phyloP scores from a whole-genome alignment of 2,113 vertebrate genomes.

The Meleagris gallopavo region DNA sequence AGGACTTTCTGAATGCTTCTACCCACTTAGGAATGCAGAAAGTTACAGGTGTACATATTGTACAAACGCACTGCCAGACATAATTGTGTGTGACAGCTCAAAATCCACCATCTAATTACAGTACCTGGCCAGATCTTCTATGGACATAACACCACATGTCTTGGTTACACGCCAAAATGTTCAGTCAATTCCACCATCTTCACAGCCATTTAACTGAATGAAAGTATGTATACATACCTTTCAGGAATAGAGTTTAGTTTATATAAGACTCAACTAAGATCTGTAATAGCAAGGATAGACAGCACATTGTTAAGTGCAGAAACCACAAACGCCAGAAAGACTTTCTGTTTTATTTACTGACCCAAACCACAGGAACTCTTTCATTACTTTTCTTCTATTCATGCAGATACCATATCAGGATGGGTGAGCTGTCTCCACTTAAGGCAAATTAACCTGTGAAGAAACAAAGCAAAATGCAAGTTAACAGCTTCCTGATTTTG shows the following conservation, averaged over 20 bases:
- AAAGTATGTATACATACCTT: background rate
- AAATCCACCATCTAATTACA: background rate
- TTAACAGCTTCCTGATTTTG: background rate
- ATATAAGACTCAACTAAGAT: background rate
- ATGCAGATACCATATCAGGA: background rate
- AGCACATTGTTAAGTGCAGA: background rate
- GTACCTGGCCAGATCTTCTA: background rate
- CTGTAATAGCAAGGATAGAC: background rate
- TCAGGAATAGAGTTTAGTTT: background rate
- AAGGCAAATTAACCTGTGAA: background rate
- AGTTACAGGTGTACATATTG: background rate
- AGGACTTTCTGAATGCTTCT: background rate
- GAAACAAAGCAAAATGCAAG: background rate
- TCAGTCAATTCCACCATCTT: background rate
- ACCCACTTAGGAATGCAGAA: background rate
- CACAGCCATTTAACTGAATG: background rate
- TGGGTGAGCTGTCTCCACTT: background rate
- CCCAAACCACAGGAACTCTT: slow-evolving; percentile 31
- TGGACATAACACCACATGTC: background rate
- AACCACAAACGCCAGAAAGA: background rate
- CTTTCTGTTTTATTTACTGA: background rate
- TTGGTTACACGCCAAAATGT: background rate
- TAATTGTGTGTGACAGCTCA: background rate
- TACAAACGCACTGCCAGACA: background rate
- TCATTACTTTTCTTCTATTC: background rate